Evolutionary conservation across 2,113 vertebrate species (phyloP).

Genomic region (Gorsachius goisagi): DNA sequence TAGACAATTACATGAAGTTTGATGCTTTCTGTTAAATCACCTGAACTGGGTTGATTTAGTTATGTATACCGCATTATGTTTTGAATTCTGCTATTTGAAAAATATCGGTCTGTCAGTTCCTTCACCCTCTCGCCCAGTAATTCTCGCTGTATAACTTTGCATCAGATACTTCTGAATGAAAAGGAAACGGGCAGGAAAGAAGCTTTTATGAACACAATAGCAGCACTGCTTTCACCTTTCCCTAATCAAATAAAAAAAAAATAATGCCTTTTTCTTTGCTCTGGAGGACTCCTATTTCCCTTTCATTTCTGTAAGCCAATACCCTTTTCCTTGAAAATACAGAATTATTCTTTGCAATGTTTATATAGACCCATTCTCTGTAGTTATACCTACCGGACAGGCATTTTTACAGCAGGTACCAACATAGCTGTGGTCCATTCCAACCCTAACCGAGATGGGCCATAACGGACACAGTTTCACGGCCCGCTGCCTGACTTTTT

Average conservation of each 20-base stretch:
- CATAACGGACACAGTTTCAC: neutral
- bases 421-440: neutral
- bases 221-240: slow-evolving; percentile 7
- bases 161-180: slow-evolving; percentile 23
- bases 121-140: slow-evolving; percentile 1
- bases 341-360: neutral
- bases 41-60: slow-evolving; percentile 13
- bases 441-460: neutral
- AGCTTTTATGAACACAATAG: slow-evolving; percentile 20
- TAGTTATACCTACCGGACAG: neutral
- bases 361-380: neutral
- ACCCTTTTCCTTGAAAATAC: neutral
- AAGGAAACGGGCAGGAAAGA: neutral
- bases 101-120: neutral
- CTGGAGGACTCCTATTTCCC: neutral
- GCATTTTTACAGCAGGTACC: neutral
- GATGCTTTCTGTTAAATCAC: slow-evolving; percentile 46
- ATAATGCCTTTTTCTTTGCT: neutral
- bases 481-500: slow-evolving; percentile 28
- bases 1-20: slow-evolving; percentile 44
- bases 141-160: slow-evolving; percentile 27
- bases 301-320: neutral
- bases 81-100: slow-evolving; percentile 15
- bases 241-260: neutral
- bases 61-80: neutral